These are phyloP conservation scores for Rhodeus uyekii DNA, from an alignment of 2,797 vertebrate genomes.

Conservation along the genomic window DNA sequence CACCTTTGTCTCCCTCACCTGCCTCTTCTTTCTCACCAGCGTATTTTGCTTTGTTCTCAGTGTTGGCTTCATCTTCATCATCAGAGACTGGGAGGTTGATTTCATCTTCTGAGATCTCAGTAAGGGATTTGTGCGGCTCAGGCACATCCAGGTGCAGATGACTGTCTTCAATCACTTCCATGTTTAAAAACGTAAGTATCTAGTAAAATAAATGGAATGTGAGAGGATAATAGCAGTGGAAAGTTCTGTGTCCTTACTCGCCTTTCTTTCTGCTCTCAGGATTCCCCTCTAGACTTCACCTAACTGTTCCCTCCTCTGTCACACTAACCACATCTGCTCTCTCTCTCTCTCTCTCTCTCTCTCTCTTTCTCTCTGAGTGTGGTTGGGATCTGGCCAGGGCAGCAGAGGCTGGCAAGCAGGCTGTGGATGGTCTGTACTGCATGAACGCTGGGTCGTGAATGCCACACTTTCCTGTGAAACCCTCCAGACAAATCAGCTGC, in stretches of 20 bases:
- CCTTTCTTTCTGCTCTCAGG: slow-evolving; percentile 40
- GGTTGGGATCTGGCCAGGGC: slow-evolving; percentile 69
- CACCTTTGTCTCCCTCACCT: slow-evolving; percentile 75
- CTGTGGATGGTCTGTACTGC: slow-evolving; percentile 69
- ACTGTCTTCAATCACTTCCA: slow-evolving; percentile 84
- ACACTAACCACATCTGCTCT: slow-evolving; percentile 53
- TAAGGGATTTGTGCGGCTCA: slow-evolving; percentile 65
- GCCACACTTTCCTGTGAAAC: slow-evolving; percentile 79
- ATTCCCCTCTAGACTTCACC: slow-evolving; percentile 42
- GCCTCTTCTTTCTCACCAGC: slow-evolving; percentile 54
- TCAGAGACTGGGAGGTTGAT: slow-evolving; percentile 75
- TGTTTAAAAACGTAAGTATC: slow-evolving; percentile 57
- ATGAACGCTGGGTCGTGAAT: slow-evolving; percentile 78
- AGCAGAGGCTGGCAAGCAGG: slow-evolving; percentile 65
- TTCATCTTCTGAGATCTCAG: slow-evolving; percentile 80
- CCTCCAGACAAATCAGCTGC: slow-evolving; percentile 79
- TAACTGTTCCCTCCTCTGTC: slow-evolving; percentile 45
- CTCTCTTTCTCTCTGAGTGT: slow-evolving; percentile 37
- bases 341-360: slow-evolving; percentile 40
- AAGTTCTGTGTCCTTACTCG: slow-evolving; percentile 35
- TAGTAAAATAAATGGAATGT: slow-evolving; percentile 10
- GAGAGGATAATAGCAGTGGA: slow-evolving; percentile 29
- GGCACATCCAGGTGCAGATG: slow-evolving; percentile 69
- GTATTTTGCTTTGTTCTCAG: slow-evolving; percentile 65
- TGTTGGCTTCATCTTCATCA: slow-evolving; percentile 70